phyloP scores from a whole-genome alignment of 2,888 invertebrate genomes.

The Diplolepis rosae region DNA sequence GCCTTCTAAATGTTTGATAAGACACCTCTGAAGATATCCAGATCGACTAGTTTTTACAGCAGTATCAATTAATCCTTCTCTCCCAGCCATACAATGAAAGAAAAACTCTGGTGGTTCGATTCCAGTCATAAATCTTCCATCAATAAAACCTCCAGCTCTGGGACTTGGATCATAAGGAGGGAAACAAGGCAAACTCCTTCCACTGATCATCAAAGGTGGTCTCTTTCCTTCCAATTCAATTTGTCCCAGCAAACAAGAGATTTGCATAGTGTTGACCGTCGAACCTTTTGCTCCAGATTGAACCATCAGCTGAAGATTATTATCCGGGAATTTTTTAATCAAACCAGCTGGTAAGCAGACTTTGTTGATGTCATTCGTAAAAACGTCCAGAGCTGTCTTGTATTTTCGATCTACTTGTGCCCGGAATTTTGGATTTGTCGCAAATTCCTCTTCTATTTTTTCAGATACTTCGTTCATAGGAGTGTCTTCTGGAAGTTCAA shows the following conservation, averaged over 20 bases:
- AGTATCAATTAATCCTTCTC: slow-evolving; percentile 99
- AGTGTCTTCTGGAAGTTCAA: slow-evolving; percentile 80
- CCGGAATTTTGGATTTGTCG: slow-evolving; percentile 84
- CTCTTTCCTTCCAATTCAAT: slow-evolving; percentile 98
- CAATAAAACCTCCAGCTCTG: slow-evolving; percentile 96
- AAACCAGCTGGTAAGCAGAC: slow-evolving; percentile 90
- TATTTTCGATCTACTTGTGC: slow-evolving; percentile 88
- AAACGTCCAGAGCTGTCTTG: slow-evolving; percentile 85
- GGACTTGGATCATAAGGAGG: slow-evolving; percentile 90
- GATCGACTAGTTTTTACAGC: slow-evolving; percentile 99
- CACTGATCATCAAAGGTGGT: slow-evolving; percentile 95
- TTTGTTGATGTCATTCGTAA: slow-evolving; percentile 93
- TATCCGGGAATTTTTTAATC: slow-evolving; percentile 90
- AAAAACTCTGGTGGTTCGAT: slow-evolving; percentile 98
- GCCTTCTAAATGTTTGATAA: slow-evolving; percentile 98
- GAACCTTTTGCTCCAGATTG: slow-evolving; percentile 99
- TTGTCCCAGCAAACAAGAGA: slow-evolving; percentile 97
- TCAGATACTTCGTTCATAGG: slow-evolving; percentile 78
- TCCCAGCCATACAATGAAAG: slow-evolving; percentile 99
- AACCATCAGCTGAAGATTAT: slow-evolving; percentile 99
- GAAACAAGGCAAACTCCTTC: slow-evolving; percentile 94
- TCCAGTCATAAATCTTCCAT: slow-evolving; percentile 98
- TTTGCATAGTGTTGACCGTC: slow-evolving; percentile 98
- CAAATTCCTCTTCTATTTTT: slow-evolving; percentile 83
- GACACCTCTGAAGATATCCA: slow-evolving; percentile 90